A percentile compares a stretch with the other conserved stretches of the same genome.
These are phyloP conservation scores for Pantala flavescens DNA, from an alignment of 1,140 invertebrate genomes.

Conservation along the genomic window DNA sequence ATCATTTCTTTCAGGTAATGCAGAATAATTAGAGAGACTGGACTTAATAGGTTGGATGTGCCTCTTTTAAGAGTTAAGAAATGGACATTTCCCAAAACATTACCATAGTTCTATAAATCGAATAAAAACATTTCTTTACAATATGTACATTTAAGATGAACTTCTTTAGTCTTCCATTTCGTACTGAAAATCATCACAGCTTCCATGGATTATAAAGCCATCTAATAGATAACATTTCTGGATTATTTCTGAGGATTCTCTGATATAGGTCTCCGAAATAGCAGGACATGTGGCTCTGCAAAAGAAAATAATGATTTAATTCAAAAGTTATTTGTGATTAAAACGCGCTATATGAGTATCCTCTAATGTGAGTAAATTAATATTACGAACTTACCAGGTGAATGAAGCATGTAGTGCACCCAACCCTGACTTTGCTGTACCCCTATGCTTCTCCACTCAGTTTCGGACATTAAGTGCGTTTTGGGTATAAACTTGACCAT, in stretches of 20 bases:
- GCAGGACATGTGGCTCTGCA: conserved; percentile 2
- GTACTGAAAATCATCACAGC: too few species aligned
- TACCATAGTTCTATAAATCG: too few species aligned
- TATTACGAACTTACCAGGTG: conserved; percentile 59
- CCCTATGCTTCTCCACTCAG: conserved; percentile 84
- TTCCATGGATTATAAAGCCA: too few species aligned
- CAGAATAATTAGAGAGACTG: too few species aligned
- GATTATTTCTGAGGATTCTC: background rate
- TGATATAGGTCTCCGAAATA: conserved; percentile 3
- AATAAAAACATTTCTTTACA: too few species aligned
- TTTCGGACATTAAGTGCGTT: conserved; percentile 81
- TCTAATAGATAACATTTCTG: background rate
- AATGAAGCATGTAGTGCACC: conserved; percentile 91
- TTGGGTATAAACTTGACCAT: conserved; percentile 81
- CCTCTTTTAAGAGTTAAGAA: too few species aligned
- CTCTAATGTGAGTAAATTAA: background rate
- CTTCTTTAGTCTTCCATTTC: too few species aligned
- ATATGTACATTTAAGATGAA: too few species aligned
- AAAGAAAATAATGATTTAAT: background rate
- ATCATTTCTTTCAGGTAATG: too few species aligned
- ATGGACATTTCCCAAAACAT: too few species aligned
- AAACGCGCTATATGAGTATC: background rate
- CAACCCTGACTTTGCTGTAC: conserved; percentile 90
- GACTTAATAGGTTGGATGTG: too few species aligned
- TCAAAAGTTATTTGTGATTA: background rate